phyloP scores from a whole-genome alignment of 2,113 vertebrate species.

The Apodemus speciosus region DNA sequence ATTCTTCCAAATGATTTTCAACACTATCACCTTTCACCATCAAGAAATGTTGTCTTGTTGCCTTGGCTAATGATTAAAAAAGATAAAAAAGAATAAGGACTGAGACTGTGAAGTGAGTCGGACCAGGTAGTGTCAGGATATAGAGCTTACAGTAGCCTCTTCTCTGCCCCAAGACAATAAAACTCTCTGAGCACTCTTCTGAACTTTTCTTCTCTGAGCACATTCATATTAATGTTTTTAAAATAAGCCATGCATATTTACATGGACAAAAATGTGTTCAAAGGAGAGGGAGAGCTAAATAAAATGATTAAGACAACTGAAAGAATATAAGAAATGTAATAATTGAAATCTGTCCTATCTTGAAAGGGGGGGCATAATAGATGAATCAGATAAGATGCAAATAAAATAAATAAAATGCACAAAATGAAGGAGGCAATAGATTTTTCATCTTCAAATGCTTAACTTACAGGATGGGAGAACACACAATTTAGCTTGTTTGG shows the following conservation, averaged over 20 bases:
- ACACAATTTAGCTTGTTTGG: constrained; percentile 75
- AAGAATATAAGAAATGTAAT: constrained; percentile 81
- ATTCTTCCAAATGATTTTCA: background rate
- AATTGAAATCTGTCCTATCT: constrained; percentile 77
- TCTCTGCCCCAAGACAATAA: constrained; percentile 20
- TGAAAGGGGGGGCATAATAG: constrained; percentile 54
- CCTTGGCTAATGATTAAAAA: background rate
- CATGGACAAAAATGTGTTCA: constrained; percentile 69
- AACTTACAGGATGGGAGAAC: constrained; percentile 59
- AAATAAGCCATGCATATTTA: constrained; percentile 72
- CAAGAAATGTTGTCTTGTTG: too few species aligned
- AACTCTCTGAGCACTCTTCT: background rate
- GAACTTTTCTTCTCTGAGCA: constrained; percentile 21
- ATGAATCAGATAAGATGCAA: constrained; percentile 75
- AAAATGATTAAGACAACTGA: constrained; percentile 81
- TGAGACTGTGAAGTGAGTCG: background rate
- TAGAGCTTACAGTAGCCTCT: background rate
- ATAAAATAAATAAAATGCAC: constrained; percentile 76
- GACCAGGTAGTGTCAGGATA: background rate
- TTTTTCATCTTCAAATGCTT: constrained; percentile 79
- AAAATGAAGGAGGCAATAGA: constrained; percentile 79
- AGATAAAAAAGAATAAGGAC: background rate
- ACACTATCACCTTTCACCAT: background rate
- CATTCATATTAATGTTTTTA: constrained; percentile 70
- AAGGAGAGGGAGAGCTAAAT: constrained; percentile 73